Evolutionary conservation across 2,797 vertebrate species (phyloP).

Genomic region (Chloroceryle inda): DNA sequence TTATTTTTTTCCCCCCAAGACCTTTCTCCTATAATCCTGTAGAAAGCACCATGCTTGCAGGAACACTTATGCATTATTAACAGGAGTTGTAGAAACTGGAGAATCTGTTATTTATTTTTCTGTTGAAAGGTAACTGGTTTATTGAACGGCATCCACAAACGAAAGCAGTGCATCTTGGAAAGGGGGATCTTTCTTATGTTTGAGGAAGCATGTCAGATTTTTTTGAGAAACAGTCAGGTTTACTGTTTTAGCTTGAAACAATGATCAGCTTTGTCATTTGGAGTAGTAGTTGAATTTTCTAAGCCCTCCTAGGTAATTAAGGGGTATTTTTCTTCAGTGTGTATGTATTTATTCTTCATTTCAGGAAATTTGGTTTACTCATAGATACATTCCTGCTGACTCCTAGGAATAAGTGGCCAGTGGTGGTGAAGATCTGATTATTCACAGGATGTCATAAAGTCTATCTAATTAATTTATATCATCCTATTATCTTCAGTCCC

Average conservation of each 20-base stretch:
- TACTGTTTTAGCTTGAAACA: not conserved
- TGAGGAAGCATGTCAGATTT: not conserved
- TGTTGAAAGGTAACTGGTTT: not conserved
- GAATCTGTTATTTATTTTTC: not conserved
- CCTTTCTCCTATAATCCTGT: not conserved
- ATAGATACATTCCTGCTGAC: not conserved
- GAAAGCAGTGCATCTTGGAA: not conserved
- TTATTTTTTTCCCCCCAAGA: not conserved
- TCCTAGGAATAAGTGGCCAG: not conserved
- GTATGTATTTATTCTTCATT: not conserved
- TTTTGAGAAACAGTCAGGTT: not conserved
- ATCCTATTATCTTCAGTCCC: not conserved
- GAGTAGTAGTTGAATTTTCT: not conserved
- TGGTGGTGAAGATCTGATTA: not conserved
- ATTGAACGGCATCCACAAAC: not conserved
- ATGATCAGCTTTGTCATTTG: not conserved
- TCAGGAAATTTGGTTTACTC: not conserved
- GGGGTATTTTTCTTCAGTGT: not conserved
- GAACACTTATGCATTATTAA: not conserved
- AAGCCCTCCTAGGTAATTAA: not conserved
- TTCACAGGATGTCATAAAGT: not conserved
- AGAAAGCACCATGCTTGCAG: not conserved
- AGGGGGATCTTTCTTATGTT: not conserved
- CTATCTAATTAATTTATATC: not conserved
- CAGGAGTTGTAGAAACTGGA: not conserved